phyloP scores from a whole-genome alignment of 2,888 invertebrate genomes.

The Eudasyphora cyanicolor region DNA sequence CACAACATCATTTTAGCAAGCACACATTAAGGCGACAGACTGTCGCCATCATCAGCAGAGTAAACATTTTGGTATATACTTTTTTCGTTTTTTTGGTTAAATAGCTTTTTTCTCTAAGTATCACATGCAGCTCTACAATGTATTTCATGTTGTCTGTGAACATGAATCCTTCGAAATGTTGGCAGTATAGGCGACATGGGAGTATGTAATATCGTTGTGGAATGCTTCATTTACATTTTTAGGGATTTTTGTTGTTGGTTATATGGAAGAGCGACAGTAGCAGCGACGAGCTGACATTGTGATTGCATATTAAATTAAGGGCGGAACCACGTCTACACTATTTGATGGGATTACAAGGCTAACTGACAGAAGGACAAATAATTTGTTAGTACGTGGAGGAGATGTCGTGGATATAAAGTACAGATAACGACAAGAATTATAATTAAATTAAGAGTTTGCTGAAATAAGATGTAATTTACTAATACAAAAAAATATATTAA shows the following conservation, averaged over 20 bases:
- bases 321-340: constrained; percentile 58
- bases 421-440: too few relatives aligned
- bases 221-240: not conserved
- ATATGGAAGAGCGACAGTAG: not conserved
- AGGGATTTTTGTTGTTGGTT: not conserved
- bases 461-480: too few relatives aligned
- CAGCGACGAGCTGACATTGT: not conserved
- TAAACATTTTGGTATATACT: constrained; percentile 1
- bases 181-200: not conserved
- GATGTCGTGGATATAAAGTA: too few relatives aligned
- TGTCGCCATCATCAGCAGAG: not conserved
- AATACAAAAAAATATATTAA: too few relatives aligned
- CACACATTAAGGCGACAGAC: constrained; percentile 1
- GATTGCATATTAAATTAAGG: constrained; percentile 59
- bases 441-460: too few relatives aligned
- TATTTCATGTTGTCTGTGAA: constrained; percentile 66
- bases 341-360: not conserved
- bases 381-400: not conserved
- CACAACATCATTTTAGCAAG: not conserved
- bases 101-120: constrained; percentile 9
- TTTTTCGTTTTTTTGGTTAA: constrained; percentile 7
- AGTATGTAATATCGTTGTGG: not conserved
- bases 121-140: constrained; percentile 50
- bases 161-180: constrained; percentile 46
- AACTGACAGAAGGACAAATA: not conserved